Conservation (phyloP, 2,888 invertebrate genomes). For the Ochropleura plecta region DNA sequence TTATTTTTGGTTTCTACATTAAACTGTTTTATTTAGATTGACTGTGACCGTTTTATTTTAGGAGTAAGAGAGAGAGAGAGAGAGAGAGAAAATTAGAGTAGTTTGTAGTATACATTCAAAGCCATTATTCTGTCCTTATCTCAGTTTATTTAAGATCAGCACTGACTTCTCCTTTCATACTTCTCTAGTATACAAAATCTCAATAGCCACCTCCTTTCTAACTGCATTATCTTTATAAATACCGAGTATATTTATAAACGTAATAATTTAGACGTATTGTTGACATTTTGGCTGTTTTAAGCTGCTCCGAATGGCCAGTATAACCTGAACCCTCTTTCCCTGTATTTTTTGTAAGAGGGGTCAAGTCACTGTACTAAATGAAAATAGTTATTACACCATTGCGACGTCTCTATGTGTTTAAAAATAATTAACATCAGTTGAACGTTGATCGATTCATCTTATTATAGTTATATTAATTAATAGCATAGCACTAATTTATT, state of each 20-base stretch:
- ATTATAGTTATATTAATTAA: slow-evolving; percentile 38
- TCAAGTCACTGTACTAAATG: neutral
- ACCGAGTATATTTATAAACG: neutral
- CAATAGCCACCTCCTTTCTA: neutral
- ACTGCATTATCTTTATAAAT: neutral
- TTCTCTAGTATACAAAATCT: neutral
- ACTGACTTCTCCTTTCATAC: neutral
- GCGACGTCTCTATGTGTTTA: neutral
- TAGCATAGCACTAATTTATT: slow-evolving; percentile 26
- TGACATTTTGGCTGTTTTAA: slow-evolving; percentile 16
- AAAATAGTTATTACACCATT: neutral
- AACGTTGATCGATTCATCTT: slow-evolving; percentile 20
- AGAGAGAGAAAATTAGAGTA: neutral
- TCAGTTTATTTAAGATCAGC: no score
- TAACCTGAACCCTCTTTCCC: neutral
- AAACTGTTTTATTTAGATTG: slow-evolving; percentile 28
- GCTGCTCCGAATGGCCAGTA: neutral
- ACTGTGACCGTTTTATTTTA: slow-evolving; percentile 28
- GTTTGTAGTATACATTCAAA: neutral
- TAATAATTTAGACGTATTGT: slow-evolving; percentile 6
- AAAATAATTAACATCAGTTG: neutral
- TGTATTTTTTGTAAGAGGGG: neutral
- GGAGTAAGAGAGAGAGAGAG: neutral
- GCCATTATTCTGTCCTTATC: neutral
- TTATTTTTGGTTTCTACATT: slow-evolving; percentile 36